Percentiles rank a stretch among this genome's conserved stretches.
Conservation (phyloP, 2,113 vertebrate species). For the Prunella himalayana region DNA sequence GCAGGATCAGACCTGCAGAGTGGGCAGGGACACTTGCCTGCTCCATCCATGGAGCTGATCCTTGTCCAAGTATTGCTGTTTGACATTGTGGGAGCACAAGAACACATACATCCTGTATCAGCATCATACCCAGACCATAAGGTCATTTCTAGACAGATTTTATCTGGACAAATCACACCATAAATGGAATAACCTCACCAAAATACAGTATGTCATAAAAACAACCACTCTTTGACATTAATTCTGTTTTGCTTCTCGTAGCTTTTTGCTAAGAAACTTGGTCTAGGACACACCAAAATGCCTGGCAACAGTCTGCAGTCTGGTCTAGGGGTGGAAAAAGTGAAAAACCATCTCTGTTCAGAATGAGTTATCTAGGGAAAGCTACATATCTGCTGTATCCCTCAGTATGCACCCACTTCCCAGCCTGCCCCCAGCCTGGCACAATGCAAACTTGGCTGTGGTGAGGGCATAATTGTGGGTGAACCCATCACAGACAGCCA, state of each 20-base stretch:
- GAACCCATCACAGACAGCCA: background rate
- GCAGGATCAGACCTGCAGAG: background rate
- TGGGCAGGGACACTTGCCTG: background rate
- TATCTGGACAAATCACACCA: constrained; percentile 21
- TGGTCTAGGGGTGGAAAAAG: background rate
- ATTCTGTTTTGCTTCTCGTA: constrained; percentile 33
- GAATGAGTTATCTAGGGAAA: background rate
- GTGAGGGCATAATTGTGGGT: background rate
- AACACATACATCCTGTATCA: background rate
- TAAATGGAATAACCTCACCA: background rate
- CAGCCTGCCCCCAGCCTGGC: background rate
- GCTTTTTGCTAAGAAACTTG: background rate
- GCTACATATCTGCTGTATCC: background rate
- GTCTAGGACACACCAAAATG: background rate
- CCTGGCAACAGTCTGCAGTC: background rate
- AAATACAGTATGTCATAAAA: background rate
- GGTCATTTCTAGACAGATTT: constrained; percentile 52
- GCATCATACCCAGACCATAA: constrained; percentile 63
- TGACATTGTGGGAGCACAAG: background rate
- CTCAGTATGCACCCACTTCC: background rate
- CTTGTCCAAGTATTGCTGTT: background rate
- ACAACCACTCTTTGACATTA: background rate
- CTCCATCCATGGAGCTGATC: background rate
- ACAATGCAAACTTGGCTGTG: fast-evolving
- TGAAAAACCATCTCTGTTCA: background rate